phyloP scores from a whole-genome alignment of 2,113 vertebrate species.

The Siniperca knerii region DNA sequence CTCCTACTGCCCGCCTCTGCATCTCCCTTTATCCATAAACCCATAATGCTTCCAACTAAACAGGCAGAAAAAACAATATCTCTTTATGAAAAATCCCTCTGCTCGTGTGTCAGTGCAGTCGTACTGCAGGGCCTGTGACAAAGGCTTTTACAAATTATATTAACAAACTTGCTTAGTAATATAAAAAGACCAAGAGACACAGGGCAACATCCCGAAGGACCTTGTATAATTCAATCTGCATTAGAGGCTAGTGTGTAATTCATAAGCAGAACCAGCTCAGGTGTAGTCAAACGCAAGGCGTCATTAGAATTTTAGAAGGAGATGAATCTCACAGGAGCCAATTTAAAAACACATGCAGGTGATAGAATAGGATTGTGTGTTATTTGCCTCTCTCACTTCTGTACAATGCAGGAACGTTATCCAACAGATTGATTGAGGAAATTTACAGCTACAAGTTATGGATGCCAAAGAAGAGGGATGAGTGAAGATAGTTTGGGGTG shows the following conservation, averaged over 20 bases:
- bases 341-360: conserved; percentile 70
- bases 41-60: conserved; percentile 48
- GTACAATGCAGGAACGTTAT: conserved; percentile 44
- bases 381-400: conserved; percentile 49
- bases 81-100: conserved; percentile 61
- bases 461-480: conserved; percentile 48
- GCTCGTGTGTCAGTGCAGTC: conserved; percentile 39
- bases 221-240: conserved; percentile 63
- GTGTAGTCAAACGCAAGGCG: conserved; percentile 42
- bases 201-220: conserved; percentile 55
- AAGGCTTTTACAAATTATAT: conserved; percentile 64
- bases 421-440: conserved; percentile 62
- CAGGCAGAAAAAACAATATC: conserved; percentile 50
- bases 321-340: conserved; percentile 61
- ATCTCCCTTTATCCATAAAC: conserved; percentile 49
- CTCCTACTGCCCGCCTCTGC: conserved; percentile 35
- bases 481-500: conserved; percentile 54
- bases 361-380: conserved; percentile 48
- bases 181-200: conserved; percentile 60
- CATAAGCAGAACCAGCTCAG: conserved; percentile 50
- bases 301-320: conserved; percentile 54
- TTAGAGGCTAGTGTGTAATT: conserved; percentile 51
- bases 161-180: conserved; percentile 72
- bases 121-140: conserved; percentile 37
- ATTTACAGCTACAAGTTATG: conserved; percentile 57